Evolutionary conservation across 2,113 vertebrate species (phyloP).

Genomic region (Oxyruncus cristatus): DNA sequence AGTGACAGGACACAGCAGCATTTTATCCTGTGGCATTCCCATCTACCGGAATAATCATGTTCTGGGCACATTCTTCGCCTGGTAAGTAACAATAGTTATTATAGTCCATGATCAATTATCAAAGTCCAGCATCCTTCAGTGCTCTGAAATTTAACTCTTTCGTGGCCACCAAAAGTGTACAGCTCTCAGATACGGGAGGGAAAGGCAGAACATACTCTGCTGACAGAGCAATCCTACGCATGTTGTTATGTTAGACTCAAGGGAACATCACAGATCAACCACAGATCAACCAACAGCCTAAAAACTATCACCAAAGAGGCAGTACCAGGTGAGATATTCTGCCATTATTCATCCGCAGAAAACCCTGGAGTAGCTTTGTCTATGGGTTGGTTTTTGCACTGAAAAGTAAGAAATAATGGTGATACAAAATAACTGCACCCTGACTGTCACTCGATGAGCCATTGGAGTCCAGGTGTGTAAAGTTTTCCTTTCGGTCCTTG

Average conservation of each 20-base stretch:
- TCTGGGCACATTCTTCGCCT: not conserved
- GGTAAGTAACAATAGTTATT: not conserved
- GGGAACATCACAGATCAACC: not conserved
- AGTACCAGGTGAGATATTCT: not conserved
- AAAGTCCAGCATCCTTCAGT: not conserved
- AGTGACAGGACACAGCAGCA: not conserved
- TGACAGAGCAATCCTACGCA: not conserved
- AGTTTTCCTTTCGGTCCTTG: not conserved
- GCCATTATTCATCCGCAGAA: not conserved
- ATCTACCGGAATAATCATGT: not conserved
- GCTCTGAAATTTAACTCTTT: conserved; percentile 26
- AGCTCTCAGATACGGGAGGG: not conserved
- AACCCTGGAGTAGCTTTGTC: not conserved
- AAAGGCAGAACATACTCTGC: not conserved
- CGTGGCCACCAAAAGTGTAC: not conserved
- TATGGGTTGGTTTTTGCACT: not conserved
- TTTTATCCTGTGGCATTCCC: not conserved
- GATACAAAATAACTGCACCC: not conserved
- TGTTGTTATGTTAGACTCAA: not conserved
- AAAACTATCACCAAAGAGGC: not conserved
- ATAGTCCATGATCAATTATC: not conserved
- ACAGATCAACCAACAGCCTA: not conserved
- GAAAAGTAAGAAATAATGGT: not conserved
- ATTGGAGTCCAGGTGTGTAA: not conserved
- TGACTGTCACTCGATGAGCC: not conserved